phyloP scores from a whole-genome alignment of 2,797 vertebrate genomes.

The Chelidonichthys spinosus region DNA sequence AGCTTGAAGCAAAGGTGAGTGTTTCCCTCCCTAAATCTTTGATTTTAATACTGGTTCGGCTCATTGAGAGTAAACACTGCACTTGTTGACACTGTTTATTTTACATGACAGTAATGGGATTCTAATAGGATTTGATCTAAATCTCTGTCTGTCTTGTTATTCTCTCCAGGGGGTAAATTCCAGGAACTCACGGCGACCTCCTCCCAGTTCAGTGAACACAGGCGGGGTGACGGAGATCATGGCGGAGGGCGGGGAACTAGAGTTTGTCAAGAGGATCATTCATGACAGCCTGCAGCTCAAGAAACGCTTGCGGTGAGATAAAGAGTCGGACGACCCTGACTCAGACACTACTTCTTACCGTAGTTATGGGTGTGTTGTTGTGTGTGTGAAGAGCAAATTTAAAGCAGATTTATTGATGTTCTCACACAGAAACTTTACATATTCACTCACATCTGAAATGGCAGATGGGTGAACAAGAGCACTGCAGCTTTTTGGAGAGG shows the following conservation, averaged over 20 bases:
- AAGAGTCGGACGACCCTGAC: not conserved
- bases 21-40: not conserved
- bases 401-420: not conserved
- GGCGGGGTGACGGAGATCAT: conserved; percentile 99
- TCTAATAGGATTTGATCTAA: conserved; percentile 70
- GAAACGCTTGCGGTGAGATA: conserved; percentile 87
- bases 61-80: conserved; percentile 4
- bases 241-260: conserved; percentile 98
- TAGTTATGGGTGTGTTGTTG: not conserved
- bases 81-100: conserved; percentile 38
- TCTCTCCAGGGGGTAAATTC: conserved; percentile 94
- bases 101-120: conserved; percentile 46
- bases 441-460: conserved; percentile 7
- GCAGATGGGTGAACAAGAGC: conserved; percentile 25
- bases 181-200: conserved; percentile 93
- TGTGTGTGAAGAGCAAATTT: not conserved
- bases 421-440: not conserved
- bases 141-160: conserved; percentile 68
- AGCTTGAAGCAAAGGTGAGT: conserved; percentile 93
- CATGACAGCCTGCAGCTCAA: conserved; percentile 98
- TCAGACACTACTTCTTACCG: not conserved
- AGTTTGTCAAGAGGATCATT: conserved; percentile 99
- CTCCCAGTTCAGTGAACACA: conserved; percentile 97
- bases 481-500: conserved; percentile 33
- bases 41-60: conserved; percentile 8